Evolutionary conservation across 1,140 invertebrate species (phyloP), one percentile per base, ranked within the genome.

Genomic region (Globodera rostochiensis): DNA sequence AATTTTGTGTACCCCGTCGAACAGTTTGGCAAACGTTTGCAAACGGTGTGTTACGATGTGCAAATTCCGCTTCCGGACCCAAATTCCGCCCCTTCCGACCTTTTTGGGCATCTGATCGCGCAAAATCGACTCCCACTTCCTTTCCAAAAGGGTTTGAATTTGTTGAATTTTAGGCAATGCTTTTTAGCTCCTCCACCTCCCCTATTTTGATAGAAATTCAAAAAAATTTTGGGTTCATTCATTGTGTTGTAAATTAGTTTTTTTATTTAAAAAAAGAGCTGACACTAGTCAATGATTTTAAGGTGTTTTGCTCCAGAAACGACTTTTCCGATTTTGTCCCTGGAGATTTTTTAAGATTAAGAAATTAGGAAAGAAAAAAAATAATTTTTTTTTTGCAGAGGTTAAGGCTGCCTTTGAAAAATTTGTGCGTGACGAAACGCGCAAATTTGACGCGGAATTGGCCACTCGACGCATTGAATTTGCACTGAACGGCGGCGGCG

Each of bases 391-490:
- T 71, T 71, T 71, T 19, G 5, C 69, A 71, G 69, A 71, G 11
- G 69, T 71, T 21, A 71, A 4, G 19, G 69, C 11, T 11, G n/a
- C 11, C 13, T 71, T 71, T 47, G 46, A 45, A 45, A 2, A 36
- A 71, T 71, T 71, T 71, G 69, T 71, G 7, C 69, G 69, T 11
- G 69, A 71, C 11, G 69, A 71, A 71, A 45, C 69, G 36, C 69
- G 69, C 36, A 71, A 71, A 45, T 71, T 71, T 71, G 46, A 71
- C 25, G 69, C 69, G 9, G 21, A 71, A 71, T 45, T 36, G 69
- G 69, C 21, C 6, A 19, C 69, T 21, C 25, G 13, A 19, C 36
- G 46, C 69, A 71, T 71, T 71, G 69, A 71, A 71, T 11, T 36
- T 25, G 69, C 69, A 4, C 21, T 47, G 36, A 71, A 71, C 1